Base-by-base conservation (phyloP, 2,113 vertebrate genomes). In the Phalacrocorax carbo region DNA sequence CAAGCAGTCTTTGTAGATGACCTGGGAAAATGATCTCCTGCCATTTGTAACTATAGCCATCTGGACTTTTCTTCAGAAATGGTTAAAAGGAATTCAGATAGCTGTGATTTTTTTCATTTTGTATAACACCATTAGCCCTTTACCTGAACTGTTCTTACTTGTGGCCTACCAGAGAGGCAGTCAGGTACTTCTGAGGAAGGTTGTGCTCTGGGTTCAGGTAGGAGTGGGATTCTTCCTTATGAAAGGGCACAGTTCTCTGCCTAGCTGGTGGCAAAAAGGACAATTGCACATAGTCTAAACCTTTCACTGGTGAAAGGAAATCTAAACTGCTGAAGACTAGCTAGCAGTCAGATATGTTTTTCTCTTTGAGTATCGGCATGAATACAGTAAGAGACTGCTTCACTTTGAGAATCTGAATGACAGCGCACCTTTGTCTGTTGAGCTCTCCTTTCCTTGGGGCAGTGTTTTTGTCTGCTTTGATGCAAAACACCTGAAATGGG, bases 221-320 rank as follows among this genome's bases (percentile, higher is more conserved):
- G 21, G 26, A 48, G 4, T 8, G 11, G 27, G 21, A 34, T 49
- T 93, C 27, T 23, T 80, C 27, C 25, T 27, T 15, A 7, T 64
- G 21, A 48, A 40, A 16, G 40, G 25, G 11, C 1, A 0, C 22
- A 1, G 7, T 62, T 86, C 8, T 88, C 5, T 21, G 20, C n/a
- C 36, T 13, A 34, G 12, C 55, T 76, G 48, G 44, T 27, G 80
- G 54, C 83, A 60, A 19, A 42, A 38, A 51, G 38, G 23, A 32
- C 1, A 0, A 4, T 23, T 82, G 32, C 34, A 25, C 32, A 0
- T 8, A 21, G 26, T 54, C 15, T 23, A 9, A 46, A 25, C 26
- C 20, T 62, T 55, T 40, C 57, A 21, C 7, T 19, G 57, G 17
- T 36, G 46, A 42, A 70, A 66, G 51, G 29, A 51, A 66, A 29